A percentile compares a stretch with the other conserved stretches of the same genome.
phyloP scores from a whole-genome alignment of 2,113 vertebrate species.

The Paradisaea rubra region DNA sequence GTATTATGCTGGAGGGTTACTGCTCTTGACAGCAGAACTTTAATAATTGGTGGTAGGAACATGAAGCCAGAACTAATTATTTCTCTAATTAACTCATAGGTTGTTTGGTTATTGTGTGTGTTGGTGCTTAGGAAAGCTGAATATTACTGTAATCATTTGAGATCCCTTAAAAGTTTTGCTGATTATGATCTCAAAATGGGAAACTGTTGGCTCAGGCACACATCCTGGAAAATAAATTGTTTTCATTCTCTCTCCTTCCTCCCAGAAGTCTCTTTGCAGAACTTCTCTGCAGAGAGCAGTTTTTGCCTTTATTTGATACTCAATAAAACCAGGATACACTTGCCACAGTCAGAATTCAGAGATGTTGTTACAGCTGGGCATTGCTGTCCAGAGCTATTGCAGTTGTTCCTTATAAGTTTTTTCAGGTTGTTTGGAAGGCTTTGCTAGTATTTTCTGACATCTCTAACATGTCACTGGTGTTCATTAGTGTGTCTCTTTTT shows the following conservation, averaged over 20 bases:
- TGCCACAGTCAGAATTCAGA: background rate
- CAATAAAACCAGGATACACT: background rate
- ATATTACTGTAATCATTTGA: background rate
- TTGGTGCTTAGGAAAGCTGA: background rate
- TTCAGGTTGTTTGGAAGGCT: background rate
- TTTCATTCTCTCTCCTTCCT: background rate
- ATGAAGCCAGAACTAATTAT: background rate
- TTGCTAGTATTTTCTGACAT: background rate
- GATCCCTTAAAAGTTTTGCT: background rate
- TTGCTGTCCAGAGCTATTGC: background rate
- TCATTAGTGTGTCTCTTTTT: background rate
- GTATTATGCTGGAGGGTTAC: background rate
- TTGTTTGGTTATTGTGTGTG: background rate
- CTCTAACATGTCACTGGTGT: background rate
- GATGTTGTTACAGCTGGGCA: background rate
- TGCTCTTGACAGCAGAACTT: background rate
- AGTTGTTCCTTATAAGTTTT: background rate
- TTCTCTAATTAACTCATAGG: background rate
- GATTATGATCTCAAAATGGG: background rate
- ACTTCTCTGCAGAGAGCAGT: background rate
- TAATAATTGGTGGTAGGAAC: background rate
- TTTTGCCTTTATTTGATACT: background rate
- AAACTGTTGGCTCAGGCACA: background rate
- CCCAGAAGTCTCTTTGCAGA: background rate
- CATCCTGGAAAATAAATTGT: background rate